These are phyloP conservation scores for Drosophila melanocephala DNA, from an alignment of 2,888 invertebrate genomes.

Conservation along the genomic window DNA sequence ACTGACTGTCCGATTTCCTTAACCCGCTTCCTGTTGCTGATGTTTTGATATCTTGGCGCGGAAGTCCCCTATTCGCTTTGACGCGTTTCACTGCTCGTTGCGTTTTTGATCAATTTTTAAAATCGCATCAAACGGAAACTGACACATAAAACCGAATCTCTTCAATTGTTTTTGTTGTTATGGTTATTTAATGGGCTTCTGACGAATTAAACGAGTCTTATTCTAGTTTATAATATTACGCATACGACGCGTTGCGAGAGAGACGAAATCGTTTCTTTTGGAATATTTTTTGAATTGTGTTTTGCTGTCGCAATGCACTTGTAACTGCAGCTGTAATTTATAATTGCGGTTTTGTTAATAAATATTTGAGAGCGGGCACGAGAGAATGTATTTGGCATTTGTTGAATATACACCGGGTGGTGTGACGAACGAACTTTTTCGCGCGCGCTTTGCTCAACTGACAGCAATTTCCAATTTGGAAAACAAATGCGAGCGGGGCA, in stretches of 20 bases:
- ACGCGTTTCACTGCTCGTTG: conserved; percentile 43
- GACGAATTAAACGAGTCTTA: conserved; percentile 7
- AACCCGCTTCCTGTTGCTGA: conserved; percentile 65
- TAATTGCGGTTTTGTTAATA: conserved; percentile 49
- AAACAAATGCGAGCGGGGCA: conserved; percentile 35
- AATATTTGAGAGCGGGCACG: conserved; percentile 33
- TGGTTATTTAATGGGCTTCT: conserved; percentile 20
- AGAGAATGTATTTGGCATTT: conserved; percentile 36
- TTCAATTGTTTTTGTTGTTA: conserved; percentile 8
- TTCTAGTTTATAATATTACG: conserved; percentile 44
- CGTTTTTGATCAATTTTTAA: conserved; percentile 60
- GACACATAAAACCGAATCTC: conserved; percentile 47
- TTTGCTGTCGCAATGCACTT: conserved; percentile 29
- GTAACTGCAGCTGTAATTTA: conserved; percentile 43
- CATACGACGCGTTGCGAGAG: conserved; percentile 51
- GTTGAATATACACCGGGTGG: conserved; percentile 71
- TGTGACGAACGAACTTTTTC: conserved; percentile 36
- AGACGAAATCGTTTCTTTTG: conserved; percentile 2
- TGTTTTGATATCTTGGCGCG: conserved; percentile 64
- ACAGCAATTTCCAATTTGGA: conserved; percentile 60
- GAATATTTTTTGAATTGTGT: conserved; percentile 3
- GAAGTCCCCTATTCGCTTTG: conserved; percentile 66
- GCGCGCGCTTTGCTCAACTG: conserved; percentile 62
- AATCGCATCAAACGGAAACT: conserved; percentile 69
- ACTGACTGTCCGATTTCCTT: conserved; percentile 48